Evolutionary conservation across 2,888 invertebrate genomes (phyloP).

Genomic region (Cactoblastis cactorum): DNA sequence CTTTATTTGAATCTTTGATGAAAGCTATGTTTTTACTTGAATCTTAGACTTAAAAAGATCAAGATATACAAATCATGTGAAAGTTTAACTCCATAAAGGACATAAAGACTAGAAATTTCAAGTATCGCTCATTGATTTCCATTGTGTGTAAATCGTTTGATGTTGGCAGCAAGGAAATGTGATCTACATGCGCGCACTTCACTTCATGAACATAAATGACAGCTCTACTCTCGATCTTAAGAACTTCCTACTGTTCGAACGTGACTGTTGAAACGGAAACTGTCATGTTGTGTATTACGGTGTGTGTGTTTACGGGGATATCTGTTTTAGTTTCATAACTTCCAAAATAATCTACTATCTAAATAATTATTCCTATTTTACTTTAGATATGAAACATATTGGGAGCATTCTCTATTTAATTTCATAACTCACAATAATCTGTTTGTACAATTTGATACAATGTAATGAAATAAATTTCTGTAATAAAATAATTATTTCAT

Average conservation of each 20-base stretch:
- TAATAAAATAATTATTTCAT: no score
- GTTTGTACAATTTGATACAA: no score
- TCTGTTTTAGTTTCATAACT: no score
- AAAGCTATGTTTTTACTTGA: no score
- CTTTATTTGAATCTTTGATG: no score
- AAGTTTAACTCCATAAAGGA: conserved; percentile 1
- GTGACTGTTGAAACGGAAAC: background rate
- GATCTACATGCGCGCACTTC: background rate
- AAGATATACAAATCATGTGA: conserved; percentile 8
- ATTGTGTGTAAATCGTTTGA: conserved; percentile 2
- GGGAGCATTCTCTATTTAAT: no score
- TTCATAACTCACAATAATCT: no score
- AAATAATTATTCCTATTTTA: no score
- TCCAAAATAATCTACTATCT: no score
- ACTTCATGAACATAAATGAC: conserved; percentile 1
- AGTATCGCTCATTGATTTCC: background rate
- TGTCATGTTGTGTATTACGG: background rate
- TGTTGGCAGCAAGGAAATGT: conserved; percentile 5
- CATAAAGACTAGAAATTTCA: background rate
- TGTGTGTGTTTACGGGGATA: no score
- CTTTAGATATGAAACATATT: no score
- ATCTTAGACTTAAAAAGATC: background rate
- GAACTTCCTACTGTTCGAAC: background rate
- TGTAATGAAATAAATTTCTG: no score
- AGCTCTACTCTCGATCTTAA: background rate